These are phyloP conservation scores for Drosophila emarginata DNA, from an alignment of 2,888 invertebrate genomes.

Conservation along the genomic window DNA sequence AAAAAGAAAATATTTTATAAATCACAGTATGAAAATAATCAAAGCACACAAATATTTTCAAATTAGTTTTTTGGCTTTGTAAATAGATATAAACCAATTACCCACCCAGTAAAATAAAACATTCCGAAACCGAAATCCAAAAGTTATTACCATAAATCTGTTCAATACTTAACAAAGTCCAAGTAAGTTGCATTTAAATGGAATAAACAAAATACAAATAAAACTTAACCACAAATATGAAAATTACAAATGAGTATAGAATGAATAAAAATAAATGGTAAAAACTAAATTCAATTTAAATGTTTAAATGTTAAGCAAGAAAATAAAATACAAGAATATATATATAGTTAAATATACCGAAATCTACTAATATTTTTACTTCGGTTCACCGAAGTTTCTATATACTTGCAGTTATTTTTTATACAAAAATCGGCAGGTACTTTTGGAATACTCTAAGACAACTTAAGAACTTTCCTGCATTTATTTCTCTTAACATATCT, in stretches of 20 bases:
- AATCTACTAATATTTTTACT: background rate
- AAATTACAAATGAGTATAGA: conserved; percentile 28
- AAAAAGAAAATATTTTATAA: conserved; percentile 24
- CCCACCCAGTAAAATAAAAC: background rate
- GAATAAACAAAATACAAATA: conserved; percentile 10
- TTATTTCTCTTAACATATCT: background rate
- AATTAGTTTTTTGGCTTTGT: conserved; percentile 33
- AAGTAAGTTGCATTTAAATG: conserved; percentile 40
- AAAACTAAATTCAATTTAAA: conserved; percentile 33
- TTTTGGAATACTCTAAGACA: no score
- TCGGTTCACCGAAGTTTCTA: background rate
- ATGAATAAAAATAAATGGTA: conserved; percentile 7
- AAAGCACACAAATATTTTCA: conserved; percentile 35
- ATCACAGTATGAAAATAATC: conserved; percentile 41
- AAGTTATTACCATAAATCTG: conserved; percentile 1
- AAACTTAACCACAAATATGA: conserved; percentile 39
- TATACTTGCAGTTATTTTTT: background rate
- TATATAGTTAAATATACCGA: conserved; percentile 8
- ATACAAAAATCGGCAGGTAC: no score
- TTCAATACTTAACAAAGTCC: conserved; percentile 21
- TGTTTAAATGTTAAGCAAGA: conserved; percentile 21
- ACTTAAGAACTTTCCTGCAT: background rate
- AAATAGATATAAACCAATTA: conserved; percentile 25
- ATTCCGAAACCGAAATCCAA: background rate
- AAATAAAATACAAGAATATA: background rate